phyloP scores from a whole-genome alignment of 2,797 vertebrate species.

The Hozukius guyotensis region DNA sequence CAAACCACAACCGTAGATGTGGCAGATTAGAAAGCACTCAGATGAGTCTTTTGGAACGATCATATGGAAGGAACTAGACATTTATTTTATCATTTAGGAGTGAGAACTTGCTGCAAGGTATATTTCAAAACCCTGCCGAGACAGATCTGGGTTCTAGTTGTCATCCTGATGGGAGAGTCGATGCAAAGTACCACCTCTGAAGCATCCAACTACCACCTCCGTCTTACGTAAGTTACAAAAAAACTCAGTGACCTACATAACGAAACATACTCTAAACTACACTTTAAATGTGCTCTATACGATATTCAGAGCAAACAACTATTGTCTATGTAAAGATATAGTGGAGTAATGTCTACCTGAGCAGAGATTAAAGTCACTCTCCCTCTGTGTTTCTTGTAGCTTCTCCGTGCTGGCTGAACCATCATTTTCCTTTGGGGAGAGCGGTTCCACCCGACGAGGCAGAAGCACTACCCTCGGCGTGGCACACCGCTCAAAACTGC shows the following conservation, averaged over 20 bases:
- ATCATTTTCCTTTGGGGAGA: no score
- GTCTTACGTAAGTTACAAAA: background rate
- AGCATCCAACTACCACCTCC: background rate
- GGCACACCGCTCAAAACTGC: no score
- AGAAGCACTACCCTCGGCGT: no score
- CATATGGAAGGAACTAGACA: background rate
- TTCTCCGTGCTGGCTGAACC: no score
- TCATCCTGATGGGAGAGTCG: conserved; percentile 2
- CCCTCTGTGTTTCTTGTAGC: no score
- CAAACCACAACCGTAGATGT: background rate
- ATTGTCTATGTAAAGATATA: no score
- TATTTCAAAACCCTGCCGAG: background rate
- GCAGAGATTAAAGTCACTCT: no score
- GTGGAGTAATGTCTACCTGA: no score
- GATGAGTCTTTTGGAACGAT: background rate
- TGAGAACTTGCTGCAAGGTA: background rate
- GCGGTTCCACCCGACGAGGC: no score
- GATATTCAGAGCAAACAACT: no score
- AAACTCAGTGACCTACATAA: background rate
- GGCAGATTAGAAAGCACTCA: background rate
- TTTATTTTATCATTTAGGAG: background rate
- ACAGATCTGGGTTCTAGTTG: conserved; percentile 7
- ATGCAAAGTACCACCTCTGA: conserved; percentile 9
- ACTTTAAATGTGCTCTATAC: background rate
- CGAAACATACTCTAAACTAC: background rate